phyloP scores from a whole-genome alignment of 1,140 invertebrate genomes.

The Bombus pascuorum region DNA sequence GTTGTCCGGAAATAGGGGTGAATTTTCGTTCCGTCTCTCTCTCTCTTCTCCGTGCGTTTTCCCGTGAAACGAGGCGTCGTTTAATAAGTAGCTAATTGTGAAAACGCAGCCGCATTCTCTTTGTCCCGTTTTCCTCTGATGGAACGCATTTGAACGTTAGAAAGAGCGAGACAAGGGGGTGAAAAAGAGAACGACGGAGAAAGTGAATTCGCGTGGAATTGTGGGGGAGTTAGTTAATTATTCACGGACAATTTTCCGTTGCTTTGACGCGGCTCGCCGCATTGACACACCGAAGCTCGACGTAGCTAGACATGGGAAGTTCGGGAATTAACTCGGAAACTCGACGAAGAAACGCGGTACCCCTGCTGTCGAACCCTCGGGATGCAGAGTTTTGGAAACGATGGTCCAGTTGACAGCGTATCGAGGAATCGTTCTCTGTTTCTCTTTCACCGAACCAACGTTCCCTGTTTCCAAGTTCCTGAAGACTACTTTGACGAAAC shows the following conservation, averaged over 20 bases:
- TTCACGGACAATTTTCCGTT: constrained; percentile 44
- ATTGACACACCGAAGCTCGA: constrained; percentile 21
- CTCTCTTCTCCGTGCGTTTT: background rate
- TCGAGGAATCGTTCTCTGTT: background rate
- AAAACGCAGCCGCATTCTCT: background rate
- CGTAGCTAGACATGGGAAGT: background rate
- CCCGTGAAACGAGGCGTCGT: background rate
- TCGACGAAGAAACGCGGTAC: background rate
- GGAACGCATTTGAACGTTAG: background rate
- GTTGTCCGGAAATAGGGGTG: background rate
- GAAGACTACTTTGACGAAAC: background rate
- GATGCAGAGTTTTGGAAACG: background rate
- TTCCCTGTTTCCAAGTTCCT: background rate
- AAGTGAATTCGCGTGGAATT: background rate
- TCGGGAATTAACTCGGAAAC: constrained; percentile 32
- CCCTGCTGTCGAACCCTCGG: background rate
- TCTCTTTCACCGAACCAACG: background rate
- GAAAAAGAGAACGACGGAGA: too few species aligned
- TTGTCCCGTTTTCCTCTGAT: background rate
- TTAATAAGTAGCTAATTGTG: constrained; percentile 37
- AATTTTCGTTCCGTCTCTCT: background rate
- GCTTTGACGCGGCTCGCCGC: constrained; percentile 32
- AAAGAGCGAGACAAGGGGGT: background rate
- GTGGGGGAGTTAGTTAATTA: constrained; percentile 40
- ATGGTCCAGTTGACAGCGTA: background rate